These are phyloP conservation scores for Hiodon tergisus DNA, from an alignment of 2,113 vertebrate species.

Conservation along the genomic window DNA sequence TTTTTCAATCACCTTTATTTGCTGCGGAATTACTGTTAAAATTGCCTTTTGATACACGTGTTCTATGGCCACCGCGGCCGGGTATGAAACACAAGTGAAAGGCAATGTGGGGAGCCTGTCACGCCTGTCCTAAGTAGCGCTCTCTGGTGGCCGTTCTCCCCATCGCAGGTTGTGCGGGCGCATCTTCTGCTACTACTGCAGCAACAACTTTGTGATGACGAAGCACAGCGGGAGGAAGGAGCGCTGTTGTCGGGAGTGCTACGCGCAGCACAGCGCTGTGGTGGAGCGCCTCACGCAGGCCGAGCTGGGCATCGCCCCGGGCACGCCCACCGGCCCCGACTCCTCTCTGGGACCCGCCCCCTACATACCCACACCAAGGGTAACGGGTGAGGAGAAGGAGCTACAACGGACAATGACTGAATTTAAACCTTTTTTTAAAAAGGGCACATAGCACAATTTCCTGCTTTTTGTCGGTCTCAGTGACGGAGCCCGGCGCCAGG, in stretches of 20 bases:
- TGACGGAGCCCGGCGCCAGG: slow-evolving; percentile 52
- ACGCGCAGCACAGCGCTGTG: slow-evolving; percentile 65
- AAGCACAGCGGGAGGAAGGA: slow-evolving; percentile 79
- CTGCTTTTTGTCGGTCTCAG: slow-evolving; percentile 33
- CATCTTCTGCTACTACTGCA: slow-evolving; percentile 94
- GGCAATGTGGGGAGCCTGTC: not conserved
- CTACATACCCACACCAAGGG: slow-evolving; percentile 50
- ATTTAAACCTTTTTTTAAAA: too few species aligned
- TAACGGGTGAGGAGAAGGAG: slow-evolving; percentile 58
- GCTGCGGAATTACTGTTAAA: too few species aligned
- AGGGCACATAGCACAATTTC: not conserved
- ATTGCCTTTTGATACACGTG: too few species aligned
- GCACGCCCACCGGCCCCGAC: slow-evolving; percentile 31
- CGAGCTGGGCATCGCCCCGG: slow-evolving; percentile 48
- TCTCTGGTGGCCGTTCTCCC: slow-evolving; percentile 15
- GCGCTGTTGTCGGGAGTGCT: slow-evolving; percentile 85
- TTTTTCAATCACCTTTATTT: too few species aligned
- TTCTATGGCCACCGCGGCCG: too few species aligned
- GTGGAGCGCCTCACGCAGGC: slow-evolving; percentile 59
- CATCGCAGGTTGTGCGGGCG: slow-evolving; percentile 75
- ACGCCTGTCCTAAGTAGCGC: not conserved
- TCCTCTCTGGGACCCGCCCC: slow-evolving; percentile 40
- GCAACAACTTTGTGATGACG: slow-evolving; percentile 79
- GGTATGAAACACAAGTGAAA: not conserved
- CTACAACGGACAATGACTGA: not conserved